Evolutionary conservation across 2,888 invertebrate species (phyloP).

Genomic region (Ametastegia equiseti): DNA sequence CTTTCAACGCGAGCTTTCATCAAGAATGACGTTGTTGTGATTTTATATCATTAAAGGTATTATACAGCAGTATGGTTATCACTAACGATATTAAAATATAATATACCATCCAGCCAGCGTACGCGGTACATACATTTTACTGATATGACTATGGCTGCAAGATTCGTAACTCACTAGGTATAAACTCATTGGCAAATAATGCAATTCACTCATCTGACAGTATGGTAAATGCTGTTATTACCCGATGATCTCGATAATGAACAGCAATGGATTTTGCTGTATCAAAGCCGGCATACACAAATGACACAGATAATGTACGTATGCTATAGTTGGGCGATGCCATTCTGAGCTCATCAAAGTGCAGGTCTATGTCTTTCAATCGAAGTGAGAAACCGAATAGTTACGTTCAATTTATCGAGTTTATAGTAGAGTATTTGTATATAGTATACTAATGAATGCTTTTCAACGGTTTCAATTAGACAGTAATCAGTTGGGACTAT

Average conservation of each 20-base stretch:
- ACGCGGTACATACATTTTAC: background rate
- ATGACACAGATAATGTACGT: background rate
- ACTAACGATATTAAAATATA: background rate
- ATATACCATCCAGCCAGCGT: background rate
- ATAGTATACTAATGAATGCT: background rate
- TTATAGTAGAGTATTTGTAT: too few relatives aligned
- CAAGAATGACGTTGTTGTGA: background rate
- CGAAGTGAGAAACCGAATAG: background rate
- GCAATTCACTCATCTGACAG: background rate
- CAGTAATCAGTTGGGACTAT: background rate
- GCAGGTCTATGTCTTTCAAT: background rate
- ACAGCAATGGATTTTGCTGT: background rate
- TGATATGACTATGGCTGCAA: conserved; percentile 17
- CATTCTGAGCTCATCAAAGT: background rate
- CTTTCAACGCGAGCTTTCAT: background rate
- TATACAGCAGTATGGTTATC: background rate
- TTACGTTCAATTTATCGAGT: background rate
- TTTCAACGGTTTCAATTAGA: background rate
- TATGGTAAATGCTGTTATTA: background rate
- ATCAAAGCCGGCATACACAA: background rate
- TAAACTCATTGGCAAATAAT: conserved; percentile 1
- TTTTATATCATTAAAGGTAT: background rate
- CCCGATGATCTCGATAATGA: background rate
- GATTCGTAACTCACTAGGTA: background rate
- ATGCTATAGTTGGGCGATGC: background rate